Evolutionary conservation across 1,140 invertebrate species (phyloP).

Genomic region (Drosophila kohkoa): DNA sequence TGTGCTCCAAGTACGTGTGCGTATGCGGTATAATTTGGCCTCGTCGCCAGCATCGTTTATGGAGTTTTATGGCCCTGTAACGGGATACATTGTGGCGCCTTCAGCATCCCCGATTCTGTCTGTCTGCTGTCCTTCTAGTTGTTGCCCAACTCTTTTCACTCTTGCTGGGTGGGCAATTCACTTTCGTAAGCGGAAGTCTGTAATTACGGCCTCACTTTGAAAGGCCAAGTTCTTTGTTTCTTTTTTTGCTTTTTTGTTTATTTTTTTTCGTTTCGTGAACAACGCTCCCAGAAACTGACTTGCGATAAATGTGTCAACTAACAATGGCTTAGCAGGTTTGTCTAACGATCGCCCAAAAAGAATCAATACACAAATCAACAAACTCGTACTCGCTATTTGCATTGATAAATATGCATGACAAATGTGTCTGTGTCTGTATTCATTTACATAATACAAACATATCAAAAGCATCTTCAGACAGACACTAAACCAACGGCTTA

Average conservation of each 20-base stretch:
- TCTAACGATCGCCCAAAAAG: slow-evolving; percentile 29
- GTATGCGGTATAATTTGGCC: slow-evolving; percentile 78
- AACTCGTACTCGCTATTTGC: slow-evolving; percentile 23
- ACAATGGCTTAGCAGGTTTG: slow-evolving; percentile 15
- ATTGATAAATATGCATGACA: slow-evolving; percentile 49
- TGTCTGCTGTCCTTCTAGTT: not conserved
- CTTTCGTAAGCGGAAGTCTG: slow-evolving; percentile 70
- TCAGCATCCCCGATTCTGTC: slow-evolving; percentile 38
- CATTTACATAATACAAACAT: slow-evolving; percentile 42
- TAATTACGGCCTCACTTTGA: slow-evolving; percentile 71
- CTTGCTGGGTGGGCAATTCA: slow-evolving; percentile 43
- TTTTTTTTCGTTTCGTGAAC: slow-evolving; percentile 11
- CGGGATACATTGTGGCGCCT: slow-evolving; percentile 82
- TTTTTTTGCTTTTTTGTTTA: slow-evolving; percentile 10
- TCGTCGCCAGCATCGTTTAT: slow-evolving; percentile 58
- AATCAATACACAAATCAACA: slow-evolving; percentile 28
- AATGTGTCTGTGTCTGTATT: not conserved
- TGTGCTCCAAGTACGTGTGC: slow-evolving; percentile 69
- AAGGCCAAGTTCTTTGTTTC: slow-evolving; percentile 55
- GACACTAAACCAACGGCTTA: not conserved
- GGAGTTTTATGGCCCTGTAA: slow-evolving; percentile 78
- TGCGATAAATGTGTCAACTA: slow-evolving; percentile 47
- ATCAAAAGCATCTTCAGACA: not conserved
- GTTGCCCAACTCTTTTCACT: not conserved
- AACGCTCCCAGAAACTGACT: slow-evolving; percentile 27